A percentile compares a stretch with the other conserved stretches of the same genome.
These are phyloP conservation scores for Paedocypris micromegethes DNA, from an alignment of 2,797 vertebrate genomes.

Conservation along the genomic window DNA sequence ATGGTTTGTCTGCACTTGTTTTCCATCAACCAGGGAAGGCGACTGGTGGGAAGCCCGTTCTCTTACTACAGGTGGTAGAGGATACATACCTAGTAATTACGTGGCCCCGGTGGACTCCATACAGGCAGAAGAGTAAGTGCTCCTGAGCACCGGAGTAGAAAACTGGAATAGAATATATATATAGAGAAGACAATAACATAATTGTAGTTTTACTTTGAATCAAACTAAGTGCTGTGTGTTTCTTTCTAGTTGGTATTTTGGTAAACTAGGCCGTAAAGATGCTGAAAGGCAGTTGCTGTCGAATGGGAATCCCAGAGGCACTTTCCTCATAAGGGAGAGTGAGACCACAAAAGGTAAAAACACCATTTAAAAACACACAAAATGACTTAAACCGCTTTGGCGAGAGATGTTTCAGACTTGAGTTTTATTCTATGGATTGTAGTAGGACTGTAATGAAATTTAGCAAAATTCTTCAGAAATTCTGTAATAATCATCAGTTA, in stretches of 20 bases:
- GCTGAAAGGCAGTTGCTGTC: constrained; percentile 95
- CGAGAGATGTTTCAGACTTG: too few species aligned
- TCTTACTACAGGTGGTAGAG: constrained; percentile 92
- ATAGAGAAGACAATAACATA: not conserved
- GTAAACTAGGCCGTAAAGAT: constrained; percentile 97
- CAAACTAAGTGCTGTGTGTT: constrained; percentile 10
- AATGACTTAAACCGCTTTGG: not conserved
- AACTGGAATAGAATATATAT: constrained; percentile 10
- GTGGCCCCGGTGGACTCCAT: constrained; percentile 98
- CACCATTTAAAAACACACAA: not conserved
- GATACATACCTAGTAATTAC: constrained; percentile 99
- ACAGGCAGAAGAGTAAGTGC: constrained; percentile 96
- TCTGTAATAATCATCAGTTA: too few species aligned
- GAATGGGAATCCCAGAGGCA: constrained; percentile 94
- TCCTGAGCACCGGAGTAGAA: constrained; percentile 32
- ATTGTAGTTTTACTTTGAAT: constrained; percentile 22
- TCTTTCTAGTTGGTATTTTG: constrained; percentile 91
- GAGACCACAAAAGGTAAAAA: constrained; percentile 97
- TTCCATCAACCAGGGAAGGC: constrained; percentile 78
- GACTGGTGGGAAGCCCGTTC: constrained; percentile 99
- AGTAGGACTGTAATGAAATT: too few species aligned
- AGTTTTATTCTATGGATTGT: too few species aligned
- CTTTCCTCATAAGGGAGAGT: constrained; percentile 97
- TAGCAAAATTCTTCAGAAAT: too few species aligned
- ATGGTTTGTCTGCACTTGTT: constrained; percentile 1